Percentiles rank a stretch among this genome's conserved stretches.
These are phyloP conservation scores for Liopterus haemorrhoidalis DNA, from an alignment of 2,888 invertebrate genomes.

Conservation along the genomic window DNA sequence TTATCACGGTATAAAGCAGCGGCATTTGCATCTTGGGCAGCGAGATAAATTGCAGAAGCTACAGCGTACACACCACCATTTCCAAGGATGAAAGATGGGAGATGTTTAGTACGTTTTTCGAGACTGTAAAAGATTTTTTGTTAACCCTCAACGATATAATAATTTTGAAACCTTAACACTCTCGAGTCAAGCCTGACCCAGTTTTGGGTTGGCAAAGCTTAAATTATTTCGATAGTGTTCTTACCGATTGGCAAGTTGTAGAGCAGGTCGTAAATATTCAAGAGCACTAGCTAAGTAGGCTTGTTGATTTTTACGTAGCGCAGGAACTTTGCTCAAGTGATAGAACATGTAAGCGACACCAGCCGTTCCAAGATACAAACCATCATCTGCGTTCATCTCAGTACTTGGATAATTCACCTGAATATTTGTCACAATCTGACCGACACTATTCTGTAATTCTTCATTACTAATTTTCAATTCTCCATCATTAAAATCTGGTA, in stretches of 20 bases:
- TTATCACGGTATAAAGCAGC: constrained; percentile 40
- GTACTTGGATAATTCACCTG: constrained; percentile 38
- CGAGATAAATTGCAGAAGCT: constrained; percentile 57
- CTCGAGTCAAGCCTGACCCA: no score
- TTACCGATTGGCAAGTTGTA: constrained; percentile 49
- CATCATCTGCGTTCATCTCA: constrained; percentile 49
- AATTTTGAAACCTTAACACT: no score
- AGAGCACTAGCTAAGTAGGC: constrained; percentile 54
- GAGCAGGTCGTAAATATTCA: constrained; percentile 58
- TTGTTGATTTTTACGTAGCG: constrained; percentile 45
- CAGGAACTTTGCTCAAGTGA: constrained; percentile 55
- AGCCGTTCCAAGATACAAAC: constrained; percentile 62
- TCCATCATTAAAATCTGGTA: constrained; percentile 17
- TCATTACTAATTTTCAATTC: constrained; percentile 13
- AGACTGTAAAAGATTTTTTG: no score
- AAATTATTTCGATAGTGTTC: no score
- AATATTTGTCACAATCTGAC: constrained; percentile 37
- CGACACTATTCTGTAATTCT: constrained; percentile 22
- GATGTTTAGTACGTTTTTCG: constrained; percentile 52
- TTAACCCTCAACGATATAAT: no score
- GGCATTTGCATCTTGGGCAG: constrained; percentile 46
- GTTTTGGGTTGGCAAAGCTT: no score
- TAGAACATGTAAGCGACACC: constrained; percentile 75
- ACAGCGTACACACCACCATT: constrained; percentile 72
- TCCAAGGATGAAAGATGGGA: constrained; percentile 71